Evolutionary conservation across 2,888 invertebrate genomes (phyloP).

Genomic region (Eupelmus urozonus): DNA sequence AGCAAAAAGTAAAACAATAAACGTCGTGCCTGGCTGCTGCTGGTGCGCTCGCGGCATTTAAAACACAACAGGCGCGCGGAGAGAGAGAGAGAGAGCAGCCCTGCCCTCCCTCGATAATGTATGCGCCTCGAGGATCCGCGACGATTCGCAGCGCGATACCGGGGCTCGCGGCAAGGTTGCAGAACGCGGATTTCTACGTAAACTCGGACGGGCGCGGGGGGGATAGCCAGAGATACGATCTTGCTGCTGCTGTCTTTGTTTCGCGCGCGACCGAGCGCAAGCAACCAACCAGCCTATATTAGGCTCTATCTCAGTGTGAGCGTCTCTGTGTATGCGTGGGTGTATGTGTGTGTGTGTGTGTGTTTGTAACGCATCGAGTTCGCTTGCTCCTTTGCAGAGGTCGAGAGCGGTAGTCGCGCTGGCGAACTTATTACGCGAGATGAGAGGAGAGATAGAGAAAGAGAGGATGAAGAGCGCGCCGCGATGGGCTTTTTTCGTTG

Average conservation of each 20-base stretch:
- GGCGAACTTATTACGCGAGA: constrained; percentile 53
- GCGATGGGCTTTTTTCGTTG: no score
- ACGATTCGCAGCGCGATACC: constrained; percentile 74
- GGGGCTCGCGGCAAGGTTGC: constrained; percentile 50
- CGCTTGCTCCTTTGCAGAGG: background rate
- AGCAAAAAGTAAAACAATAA: background rate
- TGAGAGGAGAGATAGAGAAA: constrained; percentile 41
- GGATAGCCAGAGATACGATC: constrained; percentile 70
- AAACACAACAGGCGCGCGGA: background rate
- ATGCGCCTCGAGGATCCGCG: constrained; percentile 67
- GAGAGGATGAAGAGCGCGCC: no score
- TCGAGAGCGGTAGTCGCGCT: no score
- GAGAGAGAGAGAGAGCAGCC: constrained; percentile 7
- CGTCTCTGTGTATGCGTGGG: constrained; percentile 48
- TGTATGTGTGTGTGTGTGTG: constrained; percentile 11
- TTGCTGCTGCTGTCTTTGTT: constrained; percentile 52
- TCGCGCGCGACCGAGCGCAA: background rate
- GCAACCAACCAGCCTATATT: background rate
- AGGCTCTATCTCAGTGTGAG: constrained; percentile 40
- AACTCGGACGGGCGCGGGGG: constrained; percentile 67
- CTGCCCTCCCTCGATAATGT: constrained; percentile 66
- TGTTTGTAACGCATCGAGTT: constrained; percentile 12
- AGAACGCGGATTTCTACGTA: constrained; percentile 69
- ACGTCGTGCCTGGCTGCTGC: background rate
- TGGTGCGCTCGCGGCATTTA: constrained; percentile 13